Evolutionary conservation across 1,140 invertebrate species (phyloP), one percentile per base, ranked within the genome.

Genomic region (Aphaenogaster rudis): DNA sequence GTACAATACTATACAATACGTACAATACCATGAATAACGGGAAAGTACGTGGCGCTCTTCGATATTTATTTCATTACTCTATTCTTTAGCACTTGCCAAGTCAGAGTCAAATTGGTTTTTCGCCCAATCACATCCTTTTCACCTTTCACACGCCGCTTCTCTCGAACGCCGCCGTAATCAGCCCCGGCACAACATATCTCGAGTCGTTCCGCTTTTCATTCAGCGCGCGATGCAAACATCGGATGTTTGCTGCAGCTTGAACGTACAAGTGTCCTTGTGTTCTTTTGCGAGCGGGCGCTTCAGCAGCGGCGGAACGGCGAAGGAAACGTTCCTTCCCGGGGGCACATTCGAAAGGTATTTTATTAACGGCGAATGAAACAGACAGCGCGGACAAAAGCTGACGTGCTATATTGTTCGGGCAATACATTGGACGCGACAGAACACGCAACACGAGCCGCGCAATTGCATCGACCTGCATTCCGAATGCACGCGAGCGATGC

Each of bases 331-430:
- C 67, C 33, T 87, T 28, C 42, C 33, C 39, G n/a, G 13, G 15
- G 42, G 36, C n/a, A 52, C 45, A 87, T 63, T 74, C 80, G 79
- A 74, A 42, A 48, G 80, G 78, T 84, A 87, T 87, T 87, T 87
- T 87, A 85, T 87, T 87, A 87, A 76, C 57, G 52, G 33, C n/a
- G 86, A 48, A 86, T 77, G 84, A 74, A 88, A 86, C 84, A 72
- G 71, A 72, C 80, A 85, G 81, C 59, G 50, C 59, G 67, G 74
- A 85, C 54, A 82, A 86, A 77, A 88, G 69, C 48, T 78, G 81
- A 77, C 81, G 81, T 59, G 61, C 71, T 78, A 78, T 72, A 78
- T 88, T 88, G 67, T 86, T 88, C 54, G 48, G 74, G 57, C 36
- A 21, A 39, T 84, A 50, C 76, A 89, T 84, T 77, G 71, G 33